Evolutionary conservation across 2,888 invertebrate genomes (phyloP), one percentile per base, ranked within the genome.

Genomic region (Ectropis crepuscularia): DNA sequence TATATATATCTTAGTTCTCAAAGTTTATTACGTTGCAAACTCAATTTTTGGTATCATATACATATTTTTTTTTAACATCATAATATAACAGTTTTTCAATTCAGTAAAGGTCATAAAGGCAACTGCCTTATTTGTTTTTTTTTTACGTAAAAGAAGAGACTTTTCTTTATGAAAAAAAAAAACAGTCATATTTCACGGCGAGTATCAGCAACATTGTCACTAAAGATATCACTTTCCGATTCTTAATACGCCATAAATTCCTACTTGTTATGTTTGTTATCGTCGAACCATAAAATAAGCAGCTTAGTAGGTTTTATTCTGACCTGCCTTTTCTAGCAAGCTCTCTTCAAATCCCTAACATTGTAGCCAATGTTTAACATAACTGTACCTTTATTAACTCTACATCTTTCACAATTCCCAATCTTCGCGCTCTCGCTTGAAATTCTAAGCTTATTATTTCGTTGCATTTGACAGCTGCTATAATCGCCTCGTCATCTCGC

Each of bases 401-500:
- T 16, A 57, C 47, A 64, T 64, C 39, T 37, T 53, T 53, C 45
- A 37, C 36, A 55, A 65, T 46, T 50, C 47, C 46, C 46, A 57
- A 66, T 59, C 47, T 47, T 43, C 42, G n/a, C 54, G 38, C 47
- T 58, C 49, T 50, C 50, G 43, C 46, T 58, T 45, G 12, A 49
- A 43, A 9, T 43, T 46, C 54, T 55, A 55, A 49, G 53, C 55
- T 54, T 58, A 67, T 67, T 63, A 65, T 62, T 55, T 59, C n/a
- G 11, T 37, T 51, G 50, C 53, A 62, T 53, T 67, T 54, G 65
- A 67, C 50, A 48, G 57, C 46, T 50, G 61, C 57, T 58, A 53
- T 60, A 68, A 69, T 63, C 55, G 64, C 59, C 55, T 67, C 61
- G 57, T 68, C 71, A 70, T 70, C 63, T 60, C 59, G 57, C 63